A percentile compares a stretch with the other conserved stretches of the same genome.
These are phyloP conservation scores for Eurystomus gularis DNA, from an alignment of 2,113 vertebrate species.

Conservation along the genomic window DNA sequence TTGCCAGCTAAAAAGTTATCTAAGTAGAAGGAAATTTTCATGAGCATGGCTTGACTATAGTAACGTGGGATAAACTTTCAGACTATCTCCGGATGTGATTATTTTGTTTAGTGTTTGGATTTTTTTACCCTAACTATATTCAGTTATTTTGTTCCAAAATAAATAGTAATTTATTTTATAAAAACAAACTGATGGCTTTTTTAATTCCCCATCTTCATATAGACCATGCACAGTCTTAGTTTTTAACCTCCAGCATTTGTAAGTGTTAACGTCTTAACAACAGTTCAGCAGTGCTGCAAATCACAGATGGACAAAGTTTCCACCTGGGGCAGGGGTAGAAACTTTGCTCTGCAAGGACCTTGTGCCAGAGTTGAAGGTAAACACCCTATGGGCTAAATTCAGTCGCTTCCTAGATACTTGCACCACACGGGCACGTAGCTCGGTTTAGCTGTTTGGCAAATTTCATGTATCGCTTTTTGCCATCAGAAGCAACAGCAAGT, in stretches of 20 bases:
- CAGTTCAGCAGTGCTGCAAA: not conserved
- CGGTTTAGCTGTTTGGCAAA: not conserved
- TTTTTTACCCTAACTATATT: not conserved
- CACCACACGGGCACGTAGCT: not conserved
- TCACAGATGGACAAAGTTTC: not conserved
- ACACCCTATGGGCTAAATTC: not conserved
- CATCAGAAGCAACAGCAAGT: not conserved
- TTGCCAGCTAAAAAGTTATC: not conserved
- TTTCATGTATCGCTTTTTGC: not conserved
- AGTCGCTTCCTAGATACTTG: not conserved
- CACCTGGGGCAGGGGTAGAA: not conserved
- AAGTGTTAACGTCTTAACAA: not conserved
- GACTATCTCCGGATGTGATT: not conserved
- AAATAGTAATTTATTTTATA: not conserved
- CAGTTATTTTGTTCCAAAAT: not conserved
- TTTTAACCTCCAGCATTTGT: not conserved
- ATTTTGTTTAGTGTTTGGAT: not conserved
- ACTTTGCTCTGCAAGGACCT: not conserved
- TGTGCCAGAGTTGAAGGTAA: not conserved
- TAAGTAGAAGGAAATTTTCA: not conserved
- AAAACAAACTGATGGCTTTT: not conserved
- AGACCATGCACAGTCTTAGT: not conserved
- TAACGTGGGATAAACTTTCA: not conserved
- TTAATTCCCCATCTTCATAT: not conserved
- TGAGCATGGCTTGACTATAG: not conserved